A percentile compares a stretch with the other conserved stretches of the same genome.
These are phyloP conservation scores for Stegastes partitus DNA, from an alignment of 2,113 vertebrate species.

Conservation along the genomic window DNA sequence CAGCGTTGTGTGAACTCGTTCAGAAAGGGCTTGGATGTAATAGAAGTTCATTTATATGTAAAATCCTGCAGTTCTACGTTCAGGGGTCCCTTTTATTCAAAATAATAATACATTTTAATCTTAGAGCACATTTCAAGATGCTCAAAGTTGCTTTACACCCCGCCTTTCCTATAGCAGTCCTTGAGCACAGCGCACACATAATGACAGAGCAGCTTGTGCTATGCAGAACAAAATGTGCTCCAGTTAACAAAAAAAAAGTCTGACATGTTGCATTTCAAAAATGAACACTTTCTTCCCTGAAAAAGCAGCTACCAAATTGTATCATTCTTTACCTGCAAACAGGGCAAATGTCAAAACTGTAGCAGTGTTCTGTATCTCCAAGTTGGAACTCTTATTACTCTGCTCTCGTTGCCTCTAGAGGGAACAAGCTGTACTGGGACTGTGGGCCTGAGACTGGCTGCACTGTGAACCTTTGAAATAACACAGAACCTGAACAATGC, in stretches of 20 bases:
- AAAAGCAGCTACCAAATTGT: too few species aligned
- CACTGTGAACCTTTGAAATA: not conserved
- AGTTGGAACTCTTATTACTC: not conserved
- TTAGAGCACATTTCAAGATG: not conserved
- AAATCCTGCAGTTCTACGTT: not conserved
- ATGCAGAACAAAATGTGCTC: constrained; percentile 29
- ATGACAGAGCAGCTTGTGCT: constrained; percentile 13
- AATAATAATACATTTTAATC: not conserved
- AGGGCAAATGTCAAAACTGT: not conserved
- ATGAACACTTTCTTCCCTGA: not conserved
- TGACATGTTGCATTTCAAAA: not conserved
- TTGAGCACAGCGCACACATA: not conserved
- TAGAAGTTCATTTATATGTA: too few species aligned
- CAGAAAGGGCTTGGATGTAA: too few species aligned
- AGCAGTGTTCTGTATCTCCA: not conserved
- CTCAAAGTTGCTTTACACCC: not conserved
- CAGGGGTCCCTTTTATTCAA: not conserved
- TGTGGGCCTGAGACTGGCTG: not conserved
- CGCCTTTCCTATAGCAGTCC: not conserved
- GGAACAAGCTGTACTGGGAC: not conserved
- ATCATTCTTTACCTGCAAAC: not conserved
- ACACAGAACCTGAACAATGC: not conserved
- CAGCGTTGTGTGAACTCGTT: too few species aligned
- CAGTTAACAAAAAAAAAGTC: constrained; percentile 21
- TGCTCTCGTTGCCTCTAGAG: not conserved